Base-by-base conservation (phyloP, 2,797 vertebrate species). In the Toxotes lorentzi region DNA sequence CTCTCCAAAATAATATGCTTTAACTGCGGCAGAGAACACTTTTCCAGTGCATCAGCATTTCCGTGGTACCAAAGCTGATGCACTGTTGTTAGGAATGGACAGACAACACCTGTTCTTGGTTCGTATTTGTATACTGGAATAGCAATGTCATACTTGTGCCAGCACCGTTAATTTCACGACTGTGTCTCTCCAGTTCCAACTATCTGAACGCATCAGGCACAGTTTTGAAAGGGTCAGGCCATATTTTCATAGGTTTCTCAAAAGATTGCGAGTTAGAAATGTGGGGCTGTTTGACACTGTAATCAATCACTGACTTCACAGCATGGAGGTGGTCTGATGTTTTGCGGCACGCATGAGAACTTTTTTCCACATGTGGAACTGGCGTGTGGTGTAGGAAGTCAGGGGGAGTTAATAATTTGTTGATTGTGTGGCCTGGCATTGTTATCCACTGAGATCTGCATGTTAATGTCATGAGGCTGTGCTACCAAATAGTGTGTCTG, bases 371-470 rank as follows among this genome's bases (percentile, higher is more conserved):
- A 92, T 88, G 90, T 88, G 83, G 86, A 89, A 63, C 79, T 91
- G 80, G 85, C 70, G 38, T 87, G 90, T 79, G 78, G 79, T 74
- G 54, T 59, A 84, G 76, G 80, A 85, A 86, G 79, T 83, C 63
- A 68, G 79, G 65, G 82, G 79, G 74, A 71, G 90, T 89, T 92
- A 93, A 91, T 93, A 91, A 94, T 91, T 90, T 89, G 89, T 90
- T 94, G 90, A 95, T 94, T 93, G 90, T 86, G 82, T 85, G 89
- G 85, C 88, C 88, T 91, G 89, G 86, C 89, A 87, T 91, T 89
- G 91, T 92, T 93, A 92, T 92, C 91, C 86, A 82, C 85, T 83
- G 84, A 90, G 87, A 93, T 93, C 90, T 93, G 91, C 92, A 88
- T 90, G 86, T 81, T 93, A 90, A 92, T 92, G 90, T 91, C 87